Evolutionary conservation across 30 jellyfish, hydroid and myxozoan species (phyloP).

Genomic region (Nemopilema nomurai): DNA sequence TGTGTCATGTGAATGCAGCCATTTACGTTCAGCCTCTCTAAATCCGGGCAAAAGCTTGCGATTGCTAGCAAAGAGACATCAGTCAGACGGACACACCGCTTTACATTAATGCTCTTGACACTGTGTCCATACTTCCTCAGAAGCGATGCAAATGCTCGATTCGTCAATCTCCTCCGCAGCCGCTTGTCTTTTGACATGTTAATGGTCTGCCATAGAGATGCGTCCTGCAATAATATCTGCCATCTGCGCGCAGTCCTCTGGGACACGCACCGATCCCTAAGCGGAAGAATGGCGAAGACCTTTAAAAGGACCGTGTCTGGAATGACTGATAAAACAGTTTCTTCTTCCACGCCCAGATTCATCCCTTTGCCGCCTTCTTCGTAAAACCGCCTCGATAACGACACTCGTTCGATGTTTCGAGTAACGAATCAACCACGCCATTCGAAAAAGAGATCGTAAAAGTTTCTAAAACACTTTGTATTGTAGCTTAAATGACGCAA

Average conservation of each 20-base stretch:
- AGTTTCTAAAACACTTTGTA: not conserved
- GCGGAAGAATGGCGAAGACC: not conserved
- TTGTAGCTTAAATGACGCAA: no score
- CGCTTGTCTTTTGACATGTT: slow-evolving; percentile 4
- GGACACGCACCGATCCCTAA: slow-evolving; percentile 5
- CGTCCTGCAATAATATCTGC: not conserved
- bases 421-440: not conserved
- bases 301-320: not conserved
- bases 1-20: slow-evolving; percentile 13
- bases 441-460: not conserved
- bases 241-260: not conserved
- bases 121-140: not conserved
- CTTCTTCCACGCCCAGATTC: not conserved
- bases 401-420: not conserved
- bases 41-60: not conserved
- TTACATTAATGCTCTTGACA: not conserved
- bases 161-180: not conserved
- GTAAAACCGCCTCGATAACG: no score
- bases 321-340: not conserved
- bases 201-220: not conserved
- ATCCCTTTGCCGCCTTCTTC: not conserved
- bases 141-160: not conserved
- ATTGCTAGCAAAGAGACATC: slow-evolving; percentile 2
- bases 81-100: slow-evolving; percentile 7
- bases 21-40: not conserved